These are phyloP conservation scores for Tachina grossa DNA, from an alignment of 2,888 invertebrate species.

Conservation along the genomic window DNA sequence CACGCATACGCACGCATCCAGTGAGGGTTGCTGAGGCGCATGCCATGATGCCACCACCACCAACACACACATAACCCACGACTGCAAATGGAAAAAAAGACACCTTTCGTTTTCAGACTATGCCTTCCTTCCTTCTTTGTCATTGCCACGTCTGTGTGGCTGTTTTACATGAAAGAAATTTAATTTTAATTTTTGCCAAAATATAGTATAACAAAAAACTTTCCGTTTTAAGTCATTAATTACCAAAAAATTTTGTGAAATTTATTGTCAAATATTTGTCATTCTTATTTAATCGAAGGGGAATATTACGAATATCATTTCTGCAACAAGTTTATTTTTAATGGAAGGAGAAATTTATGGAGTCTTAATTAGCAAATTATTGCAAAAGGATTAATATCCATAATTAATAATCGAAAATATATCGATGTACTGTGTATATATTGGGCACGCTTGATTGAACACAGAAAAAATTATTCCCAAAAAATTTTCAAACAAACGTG, in stretches of 20 bases:
- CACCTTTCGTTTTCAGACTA: slow-evolving; percentile 51
- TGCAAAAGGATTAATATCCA: slow-evolving; percentile 33
- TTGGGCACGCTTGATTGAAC: too few relatives aligned
- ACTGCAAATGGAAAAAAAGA: slow-evolving; percentile 7
- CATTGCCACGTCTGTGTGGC: slow-evolving; percentile 5
- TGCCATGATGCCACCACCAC: slow-evolving; percentile 32
- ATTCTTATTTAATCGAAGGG: slow-evolving; percentile 30
- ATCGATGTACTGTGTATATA: too few relatives aligned
- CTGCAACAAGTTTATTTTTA: not conserved
- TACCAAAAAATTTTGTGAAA: slow-evolving; percentile 44
- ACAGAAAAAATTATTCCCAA: too few relatives aligned
- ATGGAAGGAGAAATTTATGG: slow-evolving; percentile 41
- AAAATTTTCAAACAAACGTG: too few relatives aligned
- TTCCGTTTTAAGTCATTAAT: slow-evolving; percentile 23
- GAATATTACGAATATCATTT: slow-evolving; percentile 24
- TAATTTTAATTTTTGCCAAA: slow-evolving; percentile 26
- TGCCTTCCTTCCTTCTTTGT: not conserved
- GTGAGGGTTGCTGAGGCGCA: slow-evolving; percentile 38
- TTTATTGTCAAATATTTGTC: slow-evolving; percentile 62
- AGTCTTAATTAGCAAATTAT: slow-evolving; percentile 56
- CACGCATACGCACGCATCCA: slow-evolving; percentile 7
- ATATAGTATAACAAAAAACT: slow-evolving; percentile 8
- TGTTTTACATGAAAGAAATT: slow-evolving; percentile 42
- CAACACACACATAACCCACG: not conserved
- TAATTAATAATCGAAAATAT: slow-evolving; percentile 40